Evolutionary conservation across 2,797 vertebrate genomes (phyloP).

Genomic region (Phrynocephalus guinanensis): DNA sequence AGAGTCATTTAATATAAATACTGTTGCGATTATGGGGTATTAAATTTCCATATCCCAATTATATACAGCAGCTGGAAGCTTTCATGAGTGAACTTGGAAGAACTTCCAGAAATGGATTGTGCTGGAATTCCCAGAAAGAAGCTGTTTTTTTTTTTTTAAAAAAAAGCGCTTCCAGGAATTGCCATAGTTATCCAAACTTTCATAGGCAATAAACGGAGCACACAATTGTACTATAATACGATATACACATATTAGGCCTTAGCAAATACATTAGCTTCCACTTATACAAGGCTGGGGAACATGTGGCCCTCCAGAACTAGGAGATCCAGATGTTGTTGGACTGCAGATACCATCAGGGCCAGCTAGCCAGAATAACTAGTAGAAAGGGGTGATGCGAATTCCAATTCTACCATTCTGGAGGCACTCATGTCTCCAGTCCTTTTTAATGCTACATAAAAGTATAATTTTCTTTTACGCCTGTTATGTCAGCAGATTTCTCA

Average conservation of each 20-base stretch:
- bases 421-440: neutral
- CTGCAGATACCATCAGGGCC: neutral
- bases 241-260: neutral
- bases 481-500: neutral
- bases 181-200: slow-evolving; percentile 11
- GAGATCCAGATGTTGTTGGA: neutral
- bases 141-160: neutral
- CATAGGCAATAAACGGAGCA: slow-evolving; percentile 31
- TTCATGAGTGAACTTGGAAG: slow-evolving; percentile 38
- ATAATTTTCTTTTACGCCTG: slow-evolving; percentile 16
- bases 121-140: slow-evolving; percentile 5
- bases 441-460: neutral
- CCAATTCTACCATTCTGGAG: neutral
- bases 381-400: neutral
- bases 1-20: slow-evolving; percentile 27
- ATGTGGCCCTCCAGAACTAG: neutral
- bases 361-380: neutral
- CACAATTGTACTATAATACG: neutral
- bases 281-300: neutral
- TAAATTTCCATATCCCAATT: slow-evolving; percentile 22
- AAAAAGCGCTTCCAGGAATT: slow-evolving; percentile 23
- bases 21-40: slow-evolving; percentile 10
- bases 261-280: neutral
- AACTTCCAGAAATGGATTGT: slow-evolving; percentile 24
- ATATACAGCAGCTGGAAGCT: slow-evolving; percentile 24